Evolutionary conservation across 37 sponge, comb jelly and placozoan genomes (phyloP).

Genomic region (Petrosia ficiformis): DNA sequence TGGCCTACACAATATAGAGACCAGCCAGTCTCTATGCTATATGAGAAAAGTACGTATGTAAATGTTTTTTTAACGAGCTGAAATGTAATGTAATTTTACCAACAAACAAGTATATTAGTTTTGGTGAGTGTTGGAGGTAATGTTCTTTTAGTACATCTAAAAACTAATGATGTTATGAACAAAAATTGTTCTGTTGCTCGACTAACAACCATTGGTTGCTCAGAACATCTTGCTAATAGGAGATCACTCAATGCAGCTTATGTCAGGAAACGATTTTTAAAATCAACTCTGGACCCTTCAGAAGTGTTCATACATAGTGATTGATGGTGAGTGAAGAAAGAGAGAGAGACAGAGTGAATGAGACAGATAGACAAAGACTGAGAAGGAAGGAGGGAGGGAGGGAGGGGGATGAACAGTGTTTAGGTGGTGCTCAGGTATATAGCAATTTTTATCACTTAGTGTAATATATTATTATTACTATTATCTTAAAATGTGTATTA

Average conservation of each 20-base stretch:
- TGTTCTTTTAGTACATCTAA: conserved; percentile 9
- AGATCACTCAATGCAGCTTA: conserved; percentile 12
- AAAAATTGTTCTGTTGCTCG: conserved; percentile 46
- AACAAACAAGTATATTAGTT: background rate
- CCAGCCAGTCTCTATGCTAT: background rate
- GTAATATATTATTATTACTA: background rate
- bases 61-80: background rate
- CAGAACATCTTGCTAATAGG: conserved; percentile 37
- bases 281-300: background rate
- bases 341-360: too few relatives aligned
- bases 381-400: too few relatives aligned
- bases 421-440: too few relatives aligned
- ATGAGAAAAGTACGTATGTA: background rate
- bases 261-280: conserved; percentile 32
- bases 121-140: too few relatives aligned
- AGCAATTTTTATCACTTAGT: too few relatives aligned
- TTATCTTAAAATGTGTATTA: background rate
- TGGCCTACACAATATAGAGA: conserved; percentile 24
- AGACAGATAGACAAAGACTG: too few relatives aligned
- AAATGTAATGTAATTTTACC: background rate
- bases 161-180: conserved; percentile 6
- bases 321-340: too few relatives aligned
- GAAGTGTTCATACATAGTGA: conserved; percentile 43
- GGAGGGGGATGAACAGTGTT: too few relatives aligned
- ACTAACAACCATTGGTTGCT: conserved; percentile 44